Base-by-base conservation (phyloP, 1,140 invertebrate species). In the Meteorus sp. region DNA sequence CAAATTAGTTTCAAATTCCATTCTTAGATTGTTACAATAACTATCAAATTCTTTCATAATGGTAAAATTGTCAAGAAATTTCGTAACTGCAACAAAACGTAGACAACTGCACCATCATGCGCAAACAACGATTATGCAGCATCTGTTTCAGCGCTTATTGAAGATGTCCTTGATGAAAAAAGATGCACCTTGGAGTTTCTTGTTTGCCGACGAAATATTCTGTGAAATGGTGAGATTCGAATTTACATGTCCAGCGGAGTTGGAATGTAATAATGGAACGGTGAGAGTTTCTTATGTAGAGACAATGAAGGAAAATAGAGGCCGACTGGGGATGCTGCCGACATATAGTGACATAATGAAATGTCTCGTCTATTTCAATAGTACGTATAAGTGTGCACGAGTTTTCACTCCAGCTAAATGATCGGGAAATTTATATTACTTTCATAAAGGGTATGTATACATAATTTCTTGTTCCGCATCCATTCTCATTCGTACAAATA, bases 341-440 rank as follows among this genome's bases (percentile, higher is more conserved):
- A n/a, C n/a, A n/a, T n/a, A n/a, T n/a, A n/a, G n/a, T n/a, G n/a
- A 48, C 31, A 19, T 48, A 56, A 48, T 56, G 44, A 56, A 47
- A 56, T 47, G 55, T 56, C 43, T 47, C 44, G 55, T 56, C 35
- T 47, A 47, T 56, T 22, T 44, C 55, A 47, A 48, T 48, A 56
- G 17, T 23, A 48, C 35, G 15, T 7, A 17, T 8, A 22, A 23
- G 1, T 5, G 6, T n/a, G 8, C 4, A 11, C 13, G 2, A 0
- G 23, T 25, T 45, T 25, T 45, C 11, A 11, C 20, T 45, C 1
- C 25, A 6, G 11, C 7, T 6, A 56, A 56, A 39, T 55, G 25
- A 25, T 23, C 27, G 25, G 27, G 27, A 55, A 43, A 55, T 43
- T 43, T 43, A 55, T 55, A 29, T 43, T 55, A 15, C 37, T n/a